Conservation (phyloP, 2,113 vertebrate species). For the Gopherus evgoodei region DNA sequence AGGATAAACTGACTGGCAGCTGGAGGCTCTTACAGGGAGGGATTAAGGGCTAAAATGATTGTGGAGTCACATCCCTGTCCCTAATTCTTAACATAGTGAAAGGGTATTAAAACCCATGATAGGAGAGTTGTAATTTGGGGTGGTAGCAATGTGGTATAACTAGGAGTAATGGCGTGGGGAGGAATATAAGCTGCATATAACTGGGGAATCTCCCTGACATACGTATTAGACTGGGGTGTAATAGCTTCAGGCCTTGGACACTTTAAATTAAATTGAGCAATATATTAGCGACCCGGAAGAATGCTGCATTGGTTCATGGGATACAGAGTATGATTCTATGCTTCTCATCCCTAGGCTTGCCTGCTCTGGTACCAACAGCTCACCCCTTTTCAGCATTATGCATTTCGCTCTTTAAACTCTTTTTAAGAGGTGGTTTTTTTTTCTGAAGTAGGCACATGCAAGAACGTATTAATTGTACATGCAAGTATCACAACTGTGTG, state of each 20-base stretch:
- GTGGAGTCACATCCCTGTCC: not conserved
- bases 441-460: not conserved
- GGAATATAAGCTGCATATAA: not conserved
- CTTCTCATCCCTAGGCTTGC: not conserved
- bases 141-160: not conserved
- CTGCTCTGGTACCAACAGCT: not conserved
- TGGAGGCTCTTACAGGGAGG: not conserved
- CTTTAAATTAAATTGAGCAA: not conserved
- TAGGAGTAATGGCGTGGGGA: not conserved
- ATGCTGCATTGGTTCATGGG: not conserved
- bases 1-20: not conserved
- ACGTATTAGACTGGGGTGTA: not conserved
- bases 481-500: not conserved
- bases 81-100: not conserved
- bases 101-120: not conserved
- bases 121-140: not conserved
- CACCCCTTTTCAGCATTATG: not conserved
- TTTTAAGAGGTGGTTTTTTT: not conserved
- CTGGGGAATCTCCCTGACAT: not conserved
- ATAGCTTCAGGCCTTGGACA: not conserved
- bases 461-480: not conserved
- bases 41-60: not conserved
- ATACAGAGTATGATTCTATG: not conserved
- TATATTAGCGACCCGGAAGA: not conserved
- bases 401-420: not conserved